phyloP scores from a whole-genome alignment of 2,113 vertebrate species.

The Corythaixoides concolor region DNA sequence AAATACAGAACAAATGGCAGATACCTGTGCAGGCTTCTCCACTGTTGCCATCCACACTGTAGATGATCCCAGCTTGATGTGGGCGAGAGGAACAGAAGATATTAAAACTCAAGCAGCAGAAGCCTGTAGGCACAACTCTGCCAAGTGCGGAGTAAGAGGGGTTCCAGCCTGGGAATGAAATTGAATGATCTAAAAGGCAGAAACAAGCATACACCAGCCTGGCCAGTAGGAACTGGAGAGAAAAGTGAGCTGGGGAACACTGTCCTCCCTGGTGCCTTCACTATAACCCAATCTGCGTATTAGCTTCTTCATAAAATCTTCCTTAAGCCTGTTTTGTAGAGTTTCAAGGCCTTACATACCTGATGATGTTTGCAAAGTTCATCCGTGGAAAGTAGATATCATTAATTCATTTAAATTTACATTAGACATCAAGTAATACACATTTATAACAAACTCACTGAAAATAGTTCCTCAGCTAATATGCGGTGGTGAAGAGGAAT shows the following conservation, averaged over 20 bases:
- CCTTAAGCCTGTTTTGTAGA: background rate
- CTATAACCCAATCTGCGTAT: background rate
- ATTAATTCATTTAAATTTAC: background rate
- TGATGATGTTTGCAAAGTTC: background rate
- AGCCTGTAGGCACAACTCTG: background rate
- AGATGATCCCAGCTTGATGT: background rate
- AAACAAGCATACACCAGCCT: background rate
- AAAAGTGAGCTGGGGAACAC: background rate
- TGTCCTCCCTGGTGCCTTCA: background rate
- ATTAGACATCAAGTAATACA: background rate
- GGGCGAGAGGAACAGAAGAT: background rate
- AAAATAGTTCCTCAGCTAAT: background rate
- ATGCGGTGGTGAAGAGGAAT: background rate
- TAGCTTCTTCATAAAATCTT: background rate
- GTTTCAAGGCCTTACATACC: background rate
- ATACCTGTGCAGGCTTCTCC: slow-evolving; percentile 3
- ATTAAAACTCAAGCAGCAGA: background rate
- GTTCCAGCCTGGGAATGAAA: background rate
- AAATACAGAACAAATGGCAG: slow-evolving; percentile 7
- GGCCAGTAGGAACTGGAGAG: background rate
- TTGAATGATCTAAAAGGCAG: background rate
- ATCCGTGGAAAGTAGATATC: background rate
- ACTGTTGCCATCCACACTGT: background rate
- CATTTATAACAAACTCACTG: background rate
- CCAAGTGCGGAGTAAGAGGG: background rate